These are phyloP conservation scores for Eupithecia subumbrata DNA, from an alignment of 2,888 invertebrate genomes.

Conservation along the genomic window DNA sequence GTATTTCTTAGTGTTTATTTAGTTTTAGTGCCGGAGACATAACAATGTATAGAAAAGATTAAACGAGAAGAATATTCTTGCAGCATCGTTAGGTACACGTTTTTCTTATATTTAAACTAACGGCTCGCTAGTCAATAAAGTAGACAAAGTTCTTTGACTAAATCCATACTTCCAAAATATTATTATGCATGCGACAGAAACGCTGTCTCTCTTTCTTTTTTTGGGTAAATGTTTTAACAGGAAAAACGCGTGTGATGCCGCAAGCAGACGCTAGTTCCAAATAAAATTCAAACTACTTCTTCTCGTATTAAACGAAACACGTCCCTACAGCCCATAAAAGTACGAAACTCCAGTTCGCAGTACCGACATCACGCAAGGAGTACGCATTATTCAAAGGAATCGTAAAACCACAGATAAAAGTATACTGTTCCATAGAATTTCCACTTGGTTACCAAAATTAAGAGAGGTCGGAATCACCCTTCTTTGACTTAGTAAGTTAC, in stretches of 20 bases:
- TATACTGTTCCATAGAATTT: conserved; percentile 4
- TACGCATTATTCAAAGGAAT: conserved; percentile 72
- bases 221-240: not conserved
- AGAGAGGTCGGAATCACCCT: not conserved
- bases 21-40: not conserved
- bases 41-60: not conserved
- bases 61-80: not conserved
- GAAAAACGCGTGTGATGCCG: not conserved
- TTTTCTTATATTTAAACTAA: not conserved
- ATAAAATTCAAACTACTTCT: conserved; percentile 47
- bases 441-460: conserved; percentile 12
- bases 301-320: conserved; percentile 61
- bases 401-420: conserved; percentile 57
- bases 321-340: conserved; percentile 69
- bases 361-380: conserved; percentile 65
- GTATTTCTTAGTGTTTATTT: not conserved
- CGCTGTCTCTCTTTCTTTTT: not conserved
- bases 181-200: not conserved
- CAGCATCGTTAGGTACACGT: not conserved
- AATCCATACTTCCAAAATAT: not conserved
- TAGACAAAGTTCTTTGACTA: not conserved
- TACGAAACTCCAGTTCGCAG: conserved; percentile 63
- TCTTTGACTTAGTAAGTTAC: too few relatives aligned
- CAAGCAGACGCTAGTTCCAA: not conserved
- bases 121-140: not conserved